These are phyloP conservation scores for Cheilosia impressa DNA, from an alignment of 2,888 invertebrate species.

Conservation along the genomic window DNA sequence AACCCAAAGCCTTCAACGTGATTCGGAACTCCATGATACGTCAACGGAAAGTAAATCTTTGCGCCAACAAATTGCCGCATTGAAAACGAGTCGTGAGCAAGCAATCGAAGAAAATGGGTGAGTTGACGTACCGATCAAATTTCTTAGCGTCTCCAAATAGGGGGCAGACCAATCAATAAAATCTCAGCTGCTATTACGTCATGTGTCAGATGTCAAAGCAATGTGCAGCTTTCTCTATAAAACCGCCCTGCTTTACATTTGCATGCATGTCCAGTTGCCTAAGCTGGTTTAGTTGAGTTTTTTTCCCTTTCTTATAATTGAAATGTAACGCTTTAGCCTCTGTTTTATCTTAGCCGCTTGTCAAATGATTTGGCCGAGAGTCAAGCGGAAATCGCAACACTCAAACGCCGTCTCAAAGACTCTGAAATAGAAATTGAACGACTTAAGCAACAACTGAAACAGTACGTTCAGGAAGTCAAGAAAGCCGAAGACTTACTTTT, in stretches of 20 bases:
- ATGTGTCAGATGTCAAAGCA: slow-evolving; percentile 38
- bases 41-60: slow-evolving; percentile 81
- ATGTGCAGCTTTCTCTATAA: slow-evolving; percentile 55
- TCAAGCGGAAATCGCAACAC: slow-evolving; percentile 86
- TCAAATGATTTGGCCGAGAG: slow-evolving; percentile 89
- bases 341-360: slow-evolving; percentile 85
- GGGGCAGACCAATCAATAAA: slow-evolving; percentile 46
- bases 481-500: slow-evolving; percentile 90
- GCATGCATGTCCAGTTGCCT: slow-evolving; percentile 36
- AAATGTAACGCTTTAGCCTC: slow-evolving; percentile 28
- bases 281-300: neutral
- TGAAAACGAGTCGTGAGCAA: slow-evolving; percentile 82
- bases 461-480: slow-evolving; percentile 92
- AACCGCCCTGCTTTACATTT: slow-evolving; percentile 52
- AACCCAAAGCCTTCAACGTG: slow-evolving; percentile 79
- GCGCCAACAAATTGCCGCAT: slow-evolving; percentile 81
- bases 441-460: slow-evolving; percentile 90
- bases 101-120: slow-evolving; percentile 82
- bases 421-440: slow-evolving; percentile 89
- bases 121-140: slow-evolving; percentile 61
- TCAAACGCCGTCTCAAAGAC: slow-evolving; percentile 88
- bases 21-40: slow-evolving; percentile 81
- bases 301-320: slow-evolving; percentile 17
- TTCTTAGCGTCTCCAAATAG: slow-evolving; percentile 26
- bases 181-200: slow-evolving; percentile 25